Conservation (phyloP, 2,113 vertebrate genomes). For the Apaloderma vittatum region DNA sequence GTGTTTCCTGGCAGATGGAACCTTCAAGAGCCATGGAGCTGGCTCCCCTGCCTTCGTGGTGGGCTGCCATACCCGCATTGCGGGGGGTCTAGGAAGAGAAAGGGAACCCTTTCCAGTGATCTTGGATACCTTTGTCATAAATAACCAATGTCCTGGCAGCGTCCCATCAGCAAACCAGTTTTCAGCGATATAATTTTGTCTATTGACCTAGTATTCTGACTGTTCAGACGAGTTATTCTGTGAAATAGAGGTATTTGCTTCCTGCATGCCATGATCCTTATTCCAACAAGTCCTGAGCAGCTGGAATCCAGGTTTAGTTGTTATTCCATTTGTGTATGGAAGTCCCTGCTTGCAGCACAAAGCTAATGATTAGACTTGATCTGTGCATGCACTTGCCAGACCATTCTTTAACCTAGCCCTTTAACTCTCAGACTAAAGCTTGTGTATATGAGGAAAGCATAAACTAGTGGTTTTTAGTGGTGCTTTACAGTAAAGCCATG, state of each 20-base stretch:
- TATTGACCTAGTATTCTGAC: neutral
- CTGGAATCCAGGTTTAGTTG: neutral
- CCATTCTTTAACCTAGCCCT: neutral
- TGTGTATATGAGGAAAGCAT: neutral
- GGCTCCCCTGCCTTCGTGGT: accelerated
- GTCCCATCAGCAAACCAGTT: neutral
- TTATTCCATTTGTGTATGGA: neutral
- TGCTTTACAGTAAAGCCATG: neutral
- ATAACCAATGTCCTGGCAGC: neutral
- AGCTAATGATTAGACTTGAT: too few species aligned
- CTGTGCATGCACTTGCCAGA: neutral
- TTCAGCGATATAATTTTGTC: neutral
- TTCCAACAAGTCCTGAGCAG: neutral
- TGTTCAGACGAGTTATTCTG: neutral
- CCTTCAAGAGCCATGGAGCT: neutral
- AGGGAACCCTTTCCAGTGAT: neutral
- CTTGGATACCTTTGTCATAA: neutral
- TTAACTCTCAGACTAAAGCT: neutral
- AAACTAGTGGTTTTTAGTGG: accelerated
- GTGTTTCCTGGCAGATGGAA: accelerated
- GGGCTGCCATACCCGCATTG: accelerated
- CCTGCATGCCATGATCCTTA: neutral
- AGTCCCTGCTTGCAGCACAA: neutral
- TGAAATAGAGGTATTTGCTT: neutral
- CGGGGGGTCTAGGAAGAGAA: neutral